Evolutionary conservation across 2,113 vertebrate species (phyloP).

Genomic region (Halichoeres trimaculatus): DNA sequence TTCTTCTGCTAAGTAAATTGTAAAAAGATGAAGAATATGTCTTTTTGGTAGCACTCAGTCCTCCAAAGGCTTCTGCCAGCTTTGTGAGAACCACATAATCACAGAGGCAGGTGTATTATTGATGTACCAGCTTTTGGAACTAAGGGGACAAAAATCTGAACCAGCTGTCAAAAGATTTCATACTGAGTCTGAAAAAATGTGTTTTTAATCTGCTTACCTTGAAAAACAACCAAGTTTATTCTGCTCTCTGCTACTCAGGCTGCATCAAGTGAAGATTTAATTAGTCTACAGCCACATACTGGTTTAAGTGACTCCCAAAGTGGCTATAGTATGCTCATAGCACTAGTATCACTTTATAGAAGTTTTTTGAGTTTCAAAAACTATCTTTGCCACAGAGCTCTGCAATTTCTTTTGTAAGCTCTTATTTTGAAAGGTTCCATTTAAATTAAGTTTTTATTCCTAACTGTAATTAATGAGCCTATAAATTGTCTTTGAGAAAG

Average conservation of each 20-base stretch:
- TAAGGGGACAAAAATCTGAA: not conserved
- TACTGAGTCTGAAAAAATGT: not conserved
- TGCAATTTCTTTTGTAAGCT: no score
- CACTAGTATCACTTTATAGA: no score
- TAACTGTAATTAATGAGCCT: no score
- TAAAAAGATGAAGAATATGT: not conserved
- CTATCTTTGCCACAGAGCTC: no score
- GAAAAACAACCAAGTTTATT: not conserved
- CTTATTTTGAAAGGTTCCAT: no score
- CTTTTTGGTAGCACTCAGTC: not conserved
- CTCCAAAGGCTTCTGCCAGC: not conserved
- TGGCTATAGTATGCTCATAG: no score
- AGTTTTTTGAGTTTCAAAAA: no score
- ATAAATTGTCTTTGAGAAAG: no score
- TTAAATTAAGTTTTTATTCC: no score
- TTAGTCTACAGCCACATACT: no score
- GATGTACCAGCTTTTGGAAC: not conserved
- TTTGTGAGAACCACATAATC: slow-evolving; percentile 1
- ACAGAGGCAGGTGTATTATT: not conserved
- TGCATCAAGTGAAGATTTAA: not conserved
- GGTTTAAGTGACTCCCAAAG: no score
- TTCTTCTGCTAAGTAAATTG: slow-evolving; percentile 7
- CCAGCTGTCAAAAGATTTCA: slow-evolving; percentile 1
- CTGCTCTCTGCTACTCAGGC: not conserved
- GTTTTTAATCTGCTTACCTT: not conserved